phyloP scores from a whole-genome alignment of 2,113 vertebrate genomes.

The Xerus inauris region DNA sequence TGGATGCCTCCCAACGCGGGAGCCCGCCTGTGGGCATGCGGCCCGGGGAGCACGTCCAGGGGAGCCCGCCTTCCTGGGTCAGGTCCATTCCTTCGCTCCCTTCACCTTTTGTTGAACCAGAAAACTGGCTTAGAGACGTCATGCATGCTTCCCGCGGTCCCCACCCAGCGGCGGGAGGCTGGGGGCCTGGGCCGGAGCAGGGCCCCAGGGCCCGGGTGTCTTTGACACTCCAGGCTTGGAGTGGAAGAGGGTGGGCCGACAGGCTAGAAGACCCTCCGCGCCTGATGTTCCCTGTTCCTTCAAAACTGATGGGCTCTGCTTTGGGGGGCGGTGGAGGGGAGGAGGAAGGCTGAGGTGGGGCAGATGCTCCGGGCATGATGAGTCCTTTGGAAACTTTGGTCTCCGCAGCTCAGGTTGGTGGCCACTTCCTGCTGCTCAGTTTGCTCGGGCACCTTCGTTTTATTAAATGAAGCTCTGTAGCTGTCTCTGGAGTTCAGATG shows the following conservation, averaged over 20 bases:
- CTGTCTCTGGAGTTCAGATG: neutral
- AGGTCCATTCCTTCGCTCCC: conserved; percentile 65
- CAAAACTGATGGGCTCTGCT: neutral
- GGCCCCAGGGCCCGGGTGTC: neutral
- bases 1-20: conserved; percentile 45
- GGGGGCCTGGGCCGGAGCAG: neutral
- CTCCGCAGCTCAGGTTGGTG: neutral
- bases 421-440: neutral
- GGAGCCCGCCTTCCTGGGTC: neutral
- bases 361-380: neutral
- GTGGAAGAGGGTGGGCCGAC: neutral
- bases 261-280: neutral
- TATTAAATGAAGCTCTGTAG: neutral
- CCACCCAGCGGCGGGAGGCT: neutral
- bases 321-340: neutral
- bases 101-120: conserved; percentile 71
- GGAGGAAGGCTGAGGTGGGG: neutral
- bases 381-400: neutral
- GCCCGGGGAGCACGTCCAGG: conserved; percentile 42
- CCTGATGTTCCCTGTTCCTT: neutral
- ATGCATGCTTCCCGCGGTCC: neutral
- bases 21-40: conserved; percentile 60
- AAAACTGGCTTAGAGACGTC: conserved; percentile 57
- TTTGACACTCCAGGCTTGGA: neutral
- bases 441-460: neutral